Evolutionary conservation across 2,113 vertebrate species (phyloP), one percentile per base, ranked within the genome.

Genomic region (Hemiprocne comata): DNA sequence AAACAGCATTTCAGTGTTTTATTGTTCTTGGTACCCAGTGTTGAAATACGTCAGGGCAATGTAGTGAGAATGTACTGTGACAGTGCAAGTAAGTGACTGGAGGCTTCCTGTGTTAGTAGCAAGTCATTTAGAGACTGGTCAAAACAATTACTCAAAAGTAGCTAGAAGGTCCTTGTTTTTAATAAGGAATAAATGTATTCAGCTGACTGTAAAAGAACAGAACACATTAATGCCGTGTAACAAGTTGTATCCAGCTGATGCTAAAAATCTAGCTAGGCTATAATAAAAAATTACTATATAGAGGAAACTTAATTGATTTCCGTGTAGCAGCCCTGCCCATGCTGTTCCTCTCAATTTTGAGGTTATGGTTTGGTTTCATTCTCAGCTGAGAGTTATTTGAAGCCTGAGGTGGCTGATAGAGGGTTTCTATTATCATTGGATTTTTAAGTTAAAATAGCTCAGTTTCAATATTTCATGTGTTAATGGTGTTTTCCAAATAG

Each of bases 11-110:
- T 51, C 6, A 6, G 12, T 33, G 23, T 3, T 28, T 64, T 17
- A 48, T 10, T 79, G 25, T 21, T 62, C 11, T 36, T 36, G 44
- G 28, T 31, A 75, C 0, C 0, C 0, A 0, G 8, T 72, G 29
- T 33, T 25, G 29, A 42, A 76, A 42, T 29, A 4, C 12, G 1
- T 74, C 11, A 14, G 58, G 6, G 4, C 54, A 11, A 36, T 4
- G 21, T 40, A 25, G 13, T 61, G 53, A n/a, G 28, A 65, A 42
- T 29, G 9, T 18, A 13, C 20, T 50, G 36, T 34, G 51, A 25
- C 16, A 65, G 26, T 13, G 20, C 17, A 46, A 40, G 9, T 19
- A 29, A 25, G 7, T 24, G 54, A 31, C 28, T 34, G 28, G 15
- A 24, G 0, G 1, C 11, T 53, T 72, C 20, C n/a, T 3, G 1